Evolutionary conservation across 2,113 vertebrate genomes (phyloP).

Genomic region (Mirza zaza): DNA sequence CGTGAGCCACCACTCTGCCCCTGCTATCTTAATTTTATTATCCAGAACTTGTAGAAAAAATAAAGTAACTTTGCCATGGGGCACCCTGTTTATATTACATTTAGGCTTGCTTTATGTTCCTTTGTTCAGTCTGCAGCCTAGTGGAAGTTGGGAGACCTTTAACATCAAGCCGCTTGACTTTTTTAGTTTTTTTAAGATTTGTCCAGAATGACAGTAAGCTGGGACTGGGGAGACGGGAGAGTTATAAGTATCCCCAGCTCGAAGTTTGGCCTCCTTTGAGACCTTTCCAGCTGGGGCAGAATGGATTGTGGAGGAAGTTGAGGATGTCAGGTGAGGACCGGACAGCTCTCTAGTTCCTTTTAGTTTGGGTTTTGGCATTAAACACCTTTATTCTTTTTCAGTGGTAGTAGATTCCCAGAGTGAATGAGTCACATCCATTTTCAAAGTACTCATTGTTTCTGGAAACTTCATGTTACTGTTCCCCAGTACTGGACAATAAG

Average conservation of each 20-base stretch:
- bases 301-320: not conserved
- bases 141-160: not conserved
- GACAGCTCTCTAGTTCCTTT: not conserved
- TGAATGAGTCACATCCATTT: not conserved
- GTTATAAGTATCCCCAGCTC: not conserved
- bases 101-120: not conserved
- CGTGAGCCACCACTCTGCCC: too few species aligned
- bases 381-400: not conserved
- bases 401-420: not conserved
- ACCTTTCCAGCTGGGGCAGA: not conserved
- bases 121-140: not conserved
- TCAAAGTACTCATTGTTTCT: not conserved
- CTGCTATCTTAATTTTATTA: not conserved
- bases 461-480: not conserved
- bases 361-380: not conserved
- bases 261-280: not conserved
- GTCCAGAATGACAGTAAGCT: not conserved
- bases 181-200: not conserved
- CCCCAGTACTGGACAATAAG: not conserved
- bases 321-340: not conserved
- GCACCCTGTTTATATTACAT: not conserved
- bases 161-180: not conserved
- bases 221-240: too few species aligned
- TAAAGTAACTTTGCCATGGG: not conserved
- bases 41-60: not conserved